These are phyloP conservation scores for Drosophila trapezifrons DNA, from an alignment of 1,140 invertebrate species.

Conservation along the genomic window DNA sequence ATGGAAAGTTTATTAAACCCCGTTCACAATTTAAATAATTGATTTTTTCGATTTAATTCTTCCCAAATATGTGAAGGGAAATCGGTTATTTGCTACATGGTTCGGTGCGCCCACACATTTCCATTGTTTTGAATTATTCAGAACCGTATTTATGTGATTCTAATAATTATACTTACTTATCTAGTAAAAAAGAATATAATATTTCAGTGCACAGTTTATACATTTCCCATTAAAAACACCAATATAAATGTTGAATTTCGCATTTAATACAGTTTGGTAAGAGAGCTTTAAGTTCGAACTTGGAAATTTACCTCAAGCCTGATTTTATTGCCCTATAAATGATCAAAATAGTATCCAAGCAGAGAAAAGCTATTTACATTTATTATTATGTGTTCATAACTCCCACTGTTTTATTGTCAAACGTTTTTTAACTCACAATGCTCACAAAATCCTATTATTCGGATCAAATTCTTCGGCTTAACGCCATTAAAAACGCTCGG, in stretches of 20 bases:
- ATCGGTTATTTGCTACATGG: background rate
- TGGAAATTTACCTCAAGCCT: background rate
- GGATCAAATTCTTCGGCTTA: conserved; percentile 12
- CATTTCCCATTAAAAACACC: background rate
- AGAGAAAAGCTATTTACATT: conserved; percentile 17
- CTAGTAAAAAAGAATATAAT: background rate
- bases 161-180: background rate
- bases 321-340: conserved; percentile 16
- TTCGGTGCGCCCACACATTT: background rate
- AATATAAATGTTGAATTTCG: background rate
- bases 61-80: background rate
- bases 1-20: conserved; percentile 3
- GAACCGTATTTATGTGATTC: background rate
- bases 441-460: conserved; percentile 25
- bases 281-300: too few relatives aligned
- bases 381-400: conserved; percentile 23
- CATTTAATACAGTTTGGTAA: background rate
- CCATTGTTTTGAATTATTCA: background rate
- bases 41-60: conserved; percentile 2
- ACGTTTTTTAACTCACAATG: conserved; percentile 7
- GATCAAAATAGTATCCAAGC: conserved; percentile 6
- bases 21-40: background rate
- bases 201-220: too few relatives aligned
- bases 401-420: conserved; percentile 37
- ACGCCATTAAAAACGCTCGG: conserved; percentile 26